Percentiles rank a stretch among this genome's conserved stretches.
Conservation (phyloP, 2,113 vertebrate genomes). For the Smithornis capensis region DNA sequence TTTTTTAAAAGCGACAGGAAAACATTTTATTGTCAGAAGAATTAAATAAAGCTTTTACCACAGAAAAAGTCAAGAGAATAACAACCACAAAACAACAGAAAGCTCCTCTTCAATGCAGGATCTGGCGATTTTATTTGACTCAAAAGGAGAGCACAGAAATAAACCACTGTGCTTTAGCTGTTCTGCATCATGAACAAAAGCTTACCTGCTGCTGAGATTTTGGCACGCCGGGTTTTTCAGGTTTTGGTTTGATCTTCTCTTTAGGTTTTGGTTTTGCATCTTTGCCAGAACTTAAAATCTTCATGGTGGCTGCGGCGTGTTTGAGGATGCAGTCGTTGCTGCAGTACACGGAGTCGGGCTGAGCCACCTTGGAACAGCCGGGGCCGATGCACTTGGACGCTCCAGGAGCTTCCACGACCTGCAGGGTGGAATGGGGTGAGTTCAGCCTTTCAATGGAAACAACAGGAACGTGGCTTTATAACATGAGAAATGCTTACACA, state of each 20-base stretch:
- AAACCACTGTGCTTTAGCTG: not conserved
- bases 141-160: not conserved
- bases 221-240: slow-evolving; percentile 68
- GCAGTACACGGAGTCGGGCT: slow-evolving; percentile 93
- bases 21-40: not conserved
- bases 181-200: not conserved
- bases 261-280: slow-evolving; percentile 75
- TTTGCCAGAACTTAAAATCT: slow-evolving; percentile 82
- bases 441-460: not conserved
- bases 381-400: slow-evolving; percentile 87
- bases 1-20: accelerated
- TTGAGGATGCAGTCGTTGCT: slow-evolving; percentile 92
- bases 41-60: not conserved
- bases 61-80: not conserved
- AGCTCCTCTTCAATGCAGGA: not conserved
- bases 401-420: slow-evolving; percentile 74
- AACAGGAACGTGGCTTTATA: not conserved
- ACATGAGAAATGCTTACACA: not conserved
- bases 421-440: not conserved
- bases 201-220: slow-evolving; percentile 81
- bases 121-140: not conserved
- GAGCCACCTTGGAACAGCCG: slow-evolving; percentile 81
- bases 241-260: slow-evolving; percentile 73
- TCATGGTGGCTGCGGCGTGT: slow-evolving; percentile 91
- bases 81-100: not conserved